Evolutionary conservation across 2,113 vertebrate species (phyloP), one percentile per base, ranked within the genome.

Genomic region (Thermophis baileyi): DNA sequence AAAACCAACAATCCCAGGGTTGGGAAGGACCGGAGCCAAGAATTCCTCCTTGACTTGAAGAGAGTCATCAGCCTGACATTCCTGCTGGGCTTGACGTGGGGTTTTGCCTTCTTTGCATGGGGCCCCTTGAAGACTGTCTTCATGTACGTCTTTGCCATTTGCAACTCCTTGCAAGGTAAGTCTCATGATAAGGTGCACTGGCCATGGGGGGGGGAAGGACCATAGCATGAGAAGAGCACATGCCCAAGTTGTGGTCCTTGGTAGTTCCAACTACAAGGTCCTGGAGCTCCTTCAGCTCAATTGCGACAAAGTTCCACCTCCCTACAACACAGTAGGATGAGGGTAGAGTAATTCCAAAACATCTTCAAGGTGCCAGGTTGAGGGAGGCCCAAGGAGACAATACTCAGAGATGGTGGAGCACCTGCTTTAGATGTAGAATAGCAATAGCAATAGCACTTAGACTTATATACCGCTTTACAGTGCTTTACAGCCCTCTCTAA

Each of bases 81-180:
- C 90, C 97, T 99, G 91, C 96, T 99, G 63, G 98, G 98, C n/a
- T 97, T 99, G 95, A 99, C 98, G 0, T 99, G 98, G 98, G 96
- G 97, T 0, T 95, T 98, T 93, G 98, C 96, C 24, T 98, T 99
- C 93, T 98, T 99, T 90, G 97, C 98, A 22, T 98, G 98, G 97
- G 98, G 98, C 47, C 96, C 98, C 0, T 94, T 97, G 50, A 97
- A 93, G 95, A 96, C 97, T 91, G 95, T 97, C 81, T 96, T 99
- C 94, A 94, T 98, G 85, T 99, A 99, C 93, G 94, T 98, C 93
- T 99, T 99, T 95, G 93, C 98, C 92, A 96, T 99, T 96, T 98
- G 98, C 92, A 99, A 99, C 96, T 97, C 97, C 40, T 95, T 99
- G 27, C 98, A 99, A 97, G 98, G 98, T 99, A 98, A 96, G 81